These are phyloP conservation scores for Cantharis rufa DNA, from an alignment of 2,888 invertebrate species.

Conservation along the genomic window DNA sequence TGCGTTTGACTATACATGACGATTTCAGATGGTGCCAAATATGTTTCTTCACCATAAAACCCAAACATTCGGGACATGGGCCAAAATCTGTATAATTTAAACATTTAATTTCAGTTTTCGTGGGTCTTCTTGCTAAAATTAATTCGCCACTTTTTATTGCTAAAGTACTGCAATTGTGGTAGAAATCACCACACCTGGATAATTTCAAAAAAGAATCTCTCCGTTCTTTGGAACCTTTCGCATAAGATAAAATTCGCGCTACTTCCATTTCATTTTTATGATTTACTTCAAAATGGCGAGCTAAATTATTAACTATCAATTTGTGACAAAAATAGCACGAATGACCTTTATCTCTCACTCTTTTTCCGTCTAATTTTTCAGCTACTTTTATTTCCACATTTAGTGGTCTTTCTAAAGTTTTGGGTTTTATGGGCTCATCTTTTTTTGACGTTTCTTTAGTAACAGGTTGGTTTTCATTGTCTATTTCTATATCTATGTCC, in stretches of 20 bases:
- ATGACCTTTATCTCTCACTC: constrained; percentile 3
- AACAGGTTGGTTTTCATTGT: no score
- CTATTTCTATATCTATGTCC: no score
- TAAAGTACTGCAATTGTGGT: background rate
- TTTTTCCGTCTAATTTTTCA: background rate
- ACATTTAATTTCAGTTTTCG: background rate
- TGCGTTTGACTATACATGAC: background rate
- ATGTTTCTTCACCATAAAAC: constrained; percentile 5
- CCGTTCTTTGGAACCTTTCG: background rate
- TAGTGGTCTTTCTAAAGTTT: background rate
- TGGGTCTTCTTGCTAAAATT: constrained; percentile 2
- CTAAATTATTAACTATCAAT: constrained; percentile 1
- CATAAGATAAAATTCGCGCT: constrained; percentile 1
- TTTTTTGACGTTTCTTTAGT: no score
- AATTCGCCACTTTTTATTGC: constrained; percentile 1
- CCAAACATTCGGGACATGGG: constrained; percentile 9
- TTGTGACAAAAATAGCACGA: constrained; percentile 1
- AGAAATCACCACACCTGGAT: background rate
- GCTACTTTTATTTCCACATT: background rate
- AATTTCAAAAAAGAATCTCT: constrained; percentile 1
- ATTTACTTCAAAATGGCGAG: constrained; percentile 9
- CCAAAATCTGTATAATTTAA: background rate
- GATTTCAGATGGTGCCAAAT: constrained; percentile 8
- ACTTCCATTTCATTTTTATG: constrained; percentile 8
- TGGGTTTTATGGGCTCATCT: background rate